Conservation (phyloP, 1,140 invertebrate genomes). For the Meloidogyne exigua region DNA sequence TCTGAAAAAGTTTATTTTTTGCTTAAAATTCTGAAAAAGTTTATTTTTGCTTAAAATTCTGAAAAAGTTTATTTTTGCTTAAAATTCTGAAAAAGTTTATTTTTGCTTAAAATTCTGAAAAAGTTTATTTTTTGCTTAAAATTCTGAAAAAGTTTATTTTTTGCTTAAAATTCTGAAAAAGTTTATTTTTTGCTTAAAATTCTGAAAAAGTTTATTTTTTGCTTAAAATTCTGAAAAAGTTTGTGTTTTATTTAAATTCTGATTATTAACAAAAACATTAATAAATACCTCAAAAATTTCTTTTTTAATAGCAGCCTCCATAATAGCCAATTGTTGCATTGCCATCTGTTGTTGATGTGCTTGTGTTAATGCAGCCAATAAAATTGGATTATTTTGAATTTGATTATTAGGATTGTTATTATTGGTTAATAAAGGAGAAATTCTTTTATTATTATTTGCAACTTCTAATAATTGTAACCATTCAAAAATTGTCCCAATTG, state of each 20-base stretch:
- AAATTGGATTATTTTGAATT: not conserved
- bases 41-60: too few species aligned
- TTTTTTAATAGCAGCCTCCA: conserved; percentile 20
- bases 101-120: too few species aligned
- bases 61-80: not conserved
- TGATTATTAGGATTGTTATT: not conserved
- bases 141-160: not conserved
- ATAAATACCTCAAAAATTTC: conserved; percentile 20
- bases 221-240: too few species aligned
- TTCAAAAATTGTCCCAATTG: conserved; percentile 2
- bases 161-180: not conserved
- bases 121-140: not conserved
- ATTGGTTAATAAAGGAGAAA: not conserved
- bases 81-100: too few species aligned
- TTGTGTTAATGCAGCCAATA: conserved; percentile 8
- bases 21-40: not conserved
- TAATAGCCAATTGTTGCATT: conserved; percentile 9
- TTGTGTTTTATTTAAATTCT: not conserved
- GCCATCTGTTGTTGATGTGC: conserved; percentile 12
- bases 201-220: not conserved
- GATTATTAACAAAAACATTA: not conserved
- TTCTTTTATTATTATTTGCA: not conserved
- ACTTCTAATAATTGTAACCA: conserved; percentile 9
- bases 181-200: not conserved
- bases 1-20: not conserved